Conservation (phyloP, 2,113 vertebrate genomes). For the Scopus umbretta region DNA sequence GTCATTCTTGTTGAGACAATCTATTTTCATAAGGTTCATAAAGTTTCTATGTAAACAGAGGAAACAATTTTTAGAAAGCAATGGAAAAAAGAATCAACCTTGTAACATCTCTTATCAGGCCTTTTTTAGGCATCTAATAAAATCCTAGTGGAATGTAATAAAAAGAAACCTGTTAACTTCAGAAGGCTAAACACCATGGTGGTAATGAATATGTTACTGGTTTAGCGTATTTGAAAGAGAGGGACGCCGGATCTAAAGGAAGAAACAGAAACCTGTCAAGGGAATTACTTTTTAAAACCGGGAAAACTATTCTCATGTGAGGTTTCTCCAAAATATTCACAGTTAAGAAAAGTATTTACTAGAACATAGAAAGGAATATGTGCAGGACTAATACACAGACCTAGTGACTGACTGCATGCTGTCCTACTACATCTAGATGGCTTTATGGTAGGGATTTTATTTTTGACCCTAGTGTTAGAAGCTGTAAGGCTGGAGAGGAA, state of each 20-base stretch:
- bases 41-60: neutral
- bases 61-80: neutral
- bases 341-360: neutral
- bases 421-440: neutral
- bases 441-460: neutral
- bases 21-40: neutral
- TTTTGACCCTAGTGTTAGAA: neutral
- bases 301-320: neutral
- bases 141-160: neutral
- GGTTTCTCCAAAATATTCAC: neutral
- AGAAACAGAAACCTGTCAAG: neutral
- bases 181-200: neutral
- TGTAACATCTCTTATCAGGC: neutral
- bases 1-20: neutral
- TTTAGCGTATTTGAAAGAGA: neutral
- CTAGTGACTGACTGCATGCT: neutral
- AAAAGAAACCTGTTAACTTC: neutral
- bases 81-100: neutral
- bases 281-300: neutral
- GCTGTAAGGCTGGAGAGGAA: neutral
- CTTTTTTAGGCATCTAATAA: neutral
- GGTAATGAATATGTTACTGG: neutral
- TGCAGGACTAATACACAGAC: neutral
- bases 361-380: neutral
- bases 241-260: neutral